Evolutionary conservation across 2,888 invertebrate genomes (phyloP), one percentile per base, ranked within the genome.

Genomic region (Drosophila nigritarsus): DNA sequence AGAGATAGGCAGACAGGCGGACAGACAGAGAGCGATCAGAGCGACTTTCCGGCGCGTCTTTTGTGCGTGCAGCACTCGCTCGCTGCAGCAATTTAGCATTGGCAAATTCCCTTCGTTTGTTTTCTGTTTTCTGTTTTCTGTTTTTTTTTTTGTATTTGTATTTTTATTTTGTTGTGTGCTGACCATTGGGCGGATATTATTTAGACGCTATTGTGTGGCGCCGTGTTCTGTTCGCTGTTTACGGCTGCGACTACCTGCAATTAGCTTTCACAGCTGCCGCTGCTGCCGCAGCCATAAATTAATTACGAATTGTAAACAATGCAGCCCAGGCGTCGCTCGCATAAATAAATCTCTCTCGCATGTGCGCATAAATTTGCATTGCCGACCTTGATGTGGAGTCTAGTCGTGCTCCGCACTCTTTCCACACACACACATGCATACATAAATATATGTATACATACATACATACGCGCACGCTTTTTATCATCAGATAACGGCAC

Each of bases 171-270:
- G 38, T 38, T 61, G 38, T 54, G 18, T 38, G 65, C 86, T 87
- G 87, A 87, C 87, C 90, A 79, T 81, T 89, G 91, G 84, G 85
- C 90, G 90, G 90, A 90, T 89, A 90, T 91, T 89, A 86, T 88
- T 90, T 91, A 91, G 90, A 91, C 90, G 81, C 87, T 80, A 89
- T 90, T 90, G 90, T 90, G 78, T 87, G 89, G 89, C 84, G 84
- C 89, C 56, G 56, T 15, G 36, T 40, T 55, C 27, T 49, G 27
- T 49, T 18, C 88, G 81, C 67, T 51, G 40, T 29, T 42, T 50
- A 59, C 38, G 36, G 36, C 58, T 60, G 48, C 56, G 68, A 66
- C 76, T 85, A 78, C 85, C 87, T 82, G 84, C 84, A 89, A 85
- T 85, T 84, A 84, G 89, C 89, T 60, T 76, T 73, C 78, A 70